Evolutionary conservation across 2,113 vertebrate genomes (phyloP).

Genomic region (Stigmatopora argus): DNA sequence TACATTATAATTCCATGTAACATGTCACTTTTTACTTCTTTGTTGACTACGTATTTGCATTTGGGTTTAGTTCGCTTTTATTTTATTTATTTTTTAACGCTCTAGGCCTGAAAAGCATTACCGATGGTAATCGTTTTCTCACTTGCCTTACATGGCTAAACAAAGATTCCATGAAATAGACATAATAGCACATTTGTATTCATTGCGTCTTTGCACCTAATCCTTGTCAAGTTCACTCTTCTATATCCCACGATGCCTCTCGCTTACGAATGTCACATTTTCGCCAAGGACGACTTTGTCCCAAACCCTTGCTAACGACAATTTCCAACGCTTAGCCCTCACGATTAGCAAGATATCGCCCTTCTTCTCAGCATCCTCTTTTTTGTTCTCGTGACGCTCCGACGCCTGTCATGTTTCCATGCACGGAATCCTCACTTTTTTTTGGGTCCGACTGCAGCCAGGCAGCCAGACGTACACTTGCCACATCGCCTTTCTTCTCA

Average conservation of each 20-base stretch:
- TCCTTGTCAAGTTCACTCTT: slow-evolving; percentile 2
- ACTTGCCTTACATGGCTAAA: too few species aligned
- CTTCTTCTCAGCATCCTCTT: neutral
- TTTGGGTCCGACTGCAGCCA: neutral
- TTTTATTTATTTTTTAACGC: too few species aligned
- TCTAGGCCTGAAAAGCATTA: too few species aligned
- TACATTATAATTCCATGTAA: too few species aligned
- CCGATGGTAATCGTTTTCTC: too few species aligned
- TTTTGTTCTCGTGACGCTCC: slow-evolving; percentile 2
- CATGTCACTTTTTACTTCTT: too few species aligned
- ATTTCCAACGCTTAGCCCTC: slow-evolving; percentile 12
- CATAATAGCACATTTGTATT: neutral
- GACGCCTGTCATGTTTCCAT: slow-evolving; percentile 27
- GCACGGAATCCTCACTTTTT: slow-evolving; percentile 2
- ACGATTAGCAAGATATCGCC: slow-evolving; percentile 11
- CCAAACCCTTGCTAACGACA: neutral
- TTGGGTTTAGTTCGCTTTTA: too few species aligned
- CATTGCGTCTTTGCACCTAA: neutral
- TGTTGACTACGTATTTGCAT: too few species aligned
- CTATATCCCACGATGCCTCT: neutral
- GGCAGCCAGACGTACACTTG: slow-evolving; percentile 34
- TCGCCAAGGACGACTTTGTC: slow-evolving; percentile 1
- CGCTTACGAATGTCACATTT: slow-evolving; percentile 11
- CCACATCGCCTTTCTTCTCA: slow-evolving; percentile 39
- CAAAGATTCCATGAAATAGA: neutral